Percentiles rank a stretch among this genome's conserved stretches.
Conservation (phyloP, 2,888 invertebrate genomes). For the Thalpophila matura region DNA sequence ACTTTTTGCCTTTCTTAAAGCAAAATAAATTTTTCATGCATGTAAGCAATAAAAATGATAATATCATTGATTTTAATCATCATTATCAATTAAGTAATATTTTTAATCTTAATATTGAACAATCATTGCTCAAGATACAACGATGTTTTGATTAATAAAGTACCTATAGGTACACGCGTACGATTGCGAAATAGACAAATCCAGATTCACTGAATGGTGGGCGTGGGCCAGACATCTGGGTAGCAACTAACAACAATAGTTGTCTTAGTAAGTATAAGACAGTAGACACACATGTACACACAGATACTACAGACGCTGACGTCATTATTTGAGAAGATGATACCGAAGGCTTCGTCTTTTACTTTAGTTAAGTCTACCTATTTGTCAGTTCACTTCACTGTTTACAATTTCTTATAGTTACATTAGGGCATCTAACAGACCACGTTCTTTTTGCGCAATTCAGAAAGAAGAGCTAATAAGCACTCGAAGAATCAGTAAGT, state of each 20-base stretch:
- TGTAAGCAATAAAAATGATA: not conserved
- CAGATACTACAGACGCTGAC: conserved; percentile 33
- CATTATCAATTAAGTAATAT: not conserved
- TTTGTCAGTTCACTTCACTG: not conserved
- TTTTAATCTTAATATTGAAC: conserved; percentile 15
- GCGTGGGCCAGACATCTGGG: conserved; percentile 63
- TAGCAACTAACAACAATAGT: conserved; percentile 46
- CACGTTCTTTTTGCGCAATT: too few species aligned
- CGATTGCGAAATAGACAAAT: conserved; percentile 52
- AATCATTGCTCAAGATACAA: conserved; percentile 27
- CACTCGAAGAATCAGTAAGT: too few species aligned
- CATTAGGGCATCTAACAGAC: too few species aligned
- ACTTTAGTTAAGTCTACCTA: not conserved
- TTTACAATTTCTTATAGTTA: not conserved
- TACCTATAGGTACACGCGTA: conserved; percentile 13
- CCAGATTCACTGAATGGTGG: conserved; percentile 57
- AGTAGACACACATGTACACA: too few species aligned
- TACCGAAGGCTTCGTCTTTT: not conserved
- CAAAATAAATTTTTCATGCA: conserved; percentile 2
- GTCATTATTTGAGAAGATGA: not conserved
- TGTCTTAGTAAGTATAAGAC: too few species aligned
- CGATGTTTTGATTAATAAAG: conserved; percentile 43
- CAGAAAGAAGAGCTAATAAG: too few species aligned
- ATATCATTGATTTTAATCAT: conserved; percentile 2
- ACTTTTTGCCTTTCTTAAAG: conserved; percentile 12